Evolutionary conservation across 2,888 invertebrate species (phyloP), one percentile per base, ranked within the genome.

Genomic region (Cosmorhoe ocellata): DNA sequence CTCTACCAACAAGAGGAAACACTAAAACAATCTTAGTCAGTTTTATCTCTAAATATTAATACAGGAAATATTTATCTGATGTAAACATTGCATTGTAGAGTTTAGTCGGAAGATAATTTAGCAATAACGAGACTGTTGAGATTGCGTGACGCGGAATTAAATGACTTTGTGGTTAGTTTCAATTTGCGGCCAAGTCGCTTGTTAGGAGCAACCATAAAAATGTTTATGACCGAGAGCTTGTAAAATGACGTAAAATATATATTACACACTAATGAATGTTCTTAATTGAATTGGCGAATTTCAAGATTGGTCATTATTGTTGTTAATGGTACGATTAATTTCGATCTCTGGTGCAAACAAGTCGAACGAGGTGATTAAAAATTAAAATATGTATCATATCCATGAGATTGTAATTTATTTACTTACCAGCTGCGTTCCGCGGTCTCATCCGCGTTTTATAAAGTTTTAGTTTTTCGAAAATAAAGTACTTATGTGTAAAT

Each of bases 141-240:
- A 76, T 79, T 77, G 75, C 75, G 76, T 80, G 79, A 81, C 74
- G 74, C 65, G 58, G 72, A 77, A 79, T 81, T 76, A 80, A 80
- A 81, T 75, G 69, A 74, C 66, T 68, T 69, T 79, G 83, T 72
- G 81, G 83, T 82, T 69, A 65, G 65, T 76, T 84, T 81, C 81
- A 81, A 84, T 84, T 83, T 81, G 76, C 79, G 74, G 75, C 74
- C 67, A 66, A 70, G 66, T 58, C 60, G 74, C 82, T 83, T 76
- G 79, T 84, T 81, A 81, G 71, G 67, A 56, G 69, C 65, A 64
- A 64, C 69, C 67, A 71, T 74, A 76, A 76, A 79, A 73, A 61
- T 61, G 71, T 76, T 79, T 75, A 75, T 63, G 64, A 62, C 61
- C 58, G 53, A 61, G 36, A 42, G 66, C 70, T 69, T 69, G 65